Base-by-base conservation (phyloP, 1,140 invertebrate genomes). In the Cyclargus thomasi region DNA sequence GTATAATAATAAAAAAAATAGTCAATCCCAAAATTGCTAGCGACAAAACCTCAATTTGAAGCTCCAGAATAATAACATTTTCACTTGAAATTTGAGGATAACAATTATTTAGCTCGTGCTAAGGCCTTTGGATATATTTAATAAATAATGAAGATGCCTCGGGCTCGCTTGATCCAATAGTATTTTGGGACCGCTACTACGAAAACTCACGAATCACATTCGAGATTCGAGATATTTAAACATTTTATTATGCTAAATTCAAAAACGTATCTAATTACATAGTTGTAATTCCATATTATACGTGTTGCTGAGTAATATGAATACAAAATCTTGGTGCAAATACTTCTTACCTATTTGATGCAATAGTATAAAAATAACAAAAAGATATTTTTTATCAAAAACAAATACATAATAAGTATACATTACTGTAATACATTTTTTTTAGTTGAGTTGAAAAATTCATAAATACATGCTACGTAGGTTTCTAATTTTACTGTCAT, bases 81-180 rank as follows among this genome's bases (percentile, higher is more conserved):
- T 59, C 55, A 59, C 55, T 59, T 59, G 55, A 59, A 59, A 59
- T 59, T 59, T 18, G 55, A 59, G 55, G 55, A 59, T 59, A 82
- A 83, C 84, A 86, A 86, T 86, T 86, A 86, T 82, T 72, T 77
- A 80, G 78, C 81, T 80, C 74, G 74, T 78, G 70, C 70, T 71
- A 78, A 21, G 67, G 77, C 75, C 74, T 82, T 80, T 80, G 79
- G 79, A 80, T 80, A 79, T 81, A 79, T 79, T 87, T 81, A 88
- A 88, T 88, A 88, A 88, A 88, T 84, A 86, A 87, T 86, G 79
- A 72, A 69, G 71, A 62, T 65, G 75, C 78, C 70, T 59, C 67
- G 59, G 74, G 75, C 71, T 65, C 69, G 71, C 63, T 81, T 69
- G 72, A 73, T 64, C 68, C 69, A 62, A 70, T 75, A 74, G 74